Base-by-base conservation (phyloP, 1,140 invertebrate genomes). In the Drosophila santomea region DNA sequence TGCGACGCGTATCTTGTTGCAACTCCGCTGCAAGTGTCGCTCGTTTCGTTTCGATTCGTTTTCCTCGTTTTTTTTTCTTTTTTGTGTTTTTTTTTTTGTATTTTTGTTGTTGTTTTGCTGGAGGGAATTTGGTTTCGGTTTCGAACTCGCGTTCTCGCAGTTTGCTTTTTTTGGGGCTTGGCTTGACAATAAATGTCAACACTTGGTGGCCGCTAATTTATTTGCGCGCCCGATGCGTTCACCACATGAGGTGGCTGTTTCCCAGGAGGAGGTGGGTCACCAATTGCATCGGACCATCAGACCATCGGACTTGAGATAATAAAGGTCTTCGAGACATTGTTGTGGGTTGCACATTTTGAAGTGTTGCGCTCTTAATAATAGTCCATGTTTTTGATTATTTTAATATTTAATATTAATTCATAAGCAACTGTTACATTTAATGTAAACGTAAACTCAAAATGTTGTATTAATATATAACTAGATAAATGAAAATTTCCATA, bases 121-220 rank as follows among this genome's bases (percentile, higher is more conserved):
- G 17, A 7, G 47, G 57, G 69, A 74, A 71, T 71, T 52, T 12
- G 62, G 62, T 68, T 69, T 69, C 60, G 38, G 64, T 52, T 61
- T 59, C 35, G 52, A 44, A 36, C 25, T 41, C 56, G 66, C 32
- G 32, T 32, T 32, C 25, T 39, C 44, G 14, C 20, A 23, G 44
- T 48, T 59, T 36, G 45, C 57, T 38, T 68, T 56, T 74, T 59
- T 62, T 55, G 72, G 72, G 73, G 60, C 54, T 75, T 36, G 73
- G 74, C 63, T 61, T 77, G 74, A 77, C 74, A 77, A 77, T 77
- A 77, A 77, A 77, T 69, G 74, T 77, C 74, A 77, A 77, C 74
- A 77, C 74, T 77, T 77, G 66, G 74, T 52, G 56, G 45, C 51
- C 56, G 74, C 74, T 77, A 77, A 77, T 77, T 77, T 77, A 77